These are phyloP conservation scores for Sardina pilchardus DNA, from an alignment of 2,113 vertebrate species.

Conservation along the genomic window DNA sequence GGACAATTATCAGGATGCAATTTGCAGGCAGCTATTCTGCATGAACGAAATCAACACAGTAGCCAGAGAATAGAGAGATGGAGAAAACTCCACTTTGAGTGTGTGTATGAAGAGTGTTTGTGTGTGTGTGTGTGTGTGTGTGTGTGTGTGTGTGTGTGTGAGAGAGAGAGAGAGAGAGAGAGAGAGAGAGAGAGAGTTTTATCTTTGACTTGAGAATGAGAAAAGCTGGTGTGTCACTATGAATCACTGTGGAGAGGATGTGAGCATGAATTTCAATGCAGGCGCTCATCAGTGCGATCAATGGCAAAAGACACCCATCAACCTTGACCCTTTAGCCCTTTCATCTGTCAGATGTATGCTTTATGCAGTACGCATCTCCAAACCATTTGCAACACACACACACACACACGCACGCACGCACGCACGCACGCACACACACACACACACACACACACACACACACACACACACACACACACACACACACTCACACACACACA, in stretches of 20 bases:
- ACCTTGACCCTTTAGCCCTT: background rate
- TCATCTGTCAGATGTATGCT: background rate
- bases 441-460: no score
- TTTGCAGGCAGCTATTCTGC: background rate
- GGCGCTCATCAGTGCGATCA: conserved; percentile 33
- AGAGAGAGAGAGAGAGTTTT: background rate
- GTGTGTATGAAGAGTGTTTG: no score
- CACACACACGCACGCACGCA: no score
- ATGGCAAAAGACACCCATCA: conserved; percentile 4
- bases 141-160: no score
- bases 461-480: no score
- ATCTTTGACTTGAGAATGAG: background rate
- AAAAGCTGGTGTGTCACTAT: background rate
- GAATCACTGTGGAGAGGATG: conserved; percentile 20
- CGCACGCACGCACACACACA: no score
- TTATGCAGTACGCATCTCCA: no score
- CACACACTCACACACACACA: background rate
- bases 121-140: no score
- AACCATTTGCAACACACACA: background rate
- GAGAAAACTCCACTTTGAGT: no score
- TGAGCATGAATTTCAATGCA: conserved; percentile 38
- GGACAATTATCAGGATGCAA: background rate
- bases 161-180: no score
- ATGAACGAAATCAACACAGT: no score
- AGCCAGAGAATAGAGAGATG: no score